Conservation (phyloP, 1,140 invertebrate species). For the Bombus huntii region DNA sequence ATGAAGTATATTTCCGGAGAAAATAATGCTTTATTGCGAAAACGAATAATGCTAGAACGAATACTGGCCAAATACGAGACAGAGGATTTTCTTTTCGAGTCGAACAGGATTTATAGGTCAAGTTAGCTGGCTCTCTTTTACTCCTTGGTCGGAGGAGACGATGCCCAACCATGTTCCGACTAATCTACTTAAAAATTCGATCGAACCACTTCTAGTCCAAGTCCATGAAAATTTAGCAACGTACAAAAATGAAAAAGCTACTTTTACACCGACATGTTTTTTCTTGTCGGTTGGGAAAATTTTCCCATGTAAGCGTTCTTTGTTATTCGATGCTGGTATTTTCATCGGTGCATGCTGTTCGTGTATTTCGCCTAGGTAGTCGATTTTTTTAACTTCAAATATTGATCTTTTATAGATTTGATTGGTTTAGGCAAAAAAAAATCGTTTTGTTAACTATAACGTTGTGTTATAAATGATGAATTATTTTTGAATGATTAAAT, state of each 20-base stretch:
- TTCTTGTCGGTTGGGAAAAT: neutral
- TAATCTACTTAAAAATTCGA: slow-evolving; percentile 6
- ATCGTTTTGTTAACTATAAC: neutral
- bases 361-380: neutral
- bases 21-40: slow-evolving; percentile 35
- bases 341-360: neutral
- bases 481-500: neutral
- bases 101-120: neutral
- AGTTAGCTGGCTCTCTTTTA: too few species aligned
- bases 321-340: neutral
- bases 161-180: neutral
- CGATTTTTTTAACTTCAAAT: neutral
- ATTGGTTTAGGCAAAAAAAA: neutral
- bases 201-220: too few species aligned
- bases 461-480: neutral
- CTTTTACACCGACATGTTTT: neutral
- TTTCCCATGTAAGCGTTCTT: too few species aligned
- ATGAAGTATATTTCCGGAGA: slow-evolving; percentile 18
- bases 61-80: neutral
- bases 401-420: neutral
- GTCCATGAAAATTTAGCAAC: slow-evolving; percentile 20
- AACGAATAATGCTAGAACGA: neutral
- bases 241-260: neutral
- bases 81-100: neutral
- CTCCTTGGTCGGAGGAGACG: too few species aligned